Percentiles rank a stretch among this genome's conserved stretches.
phyloP scores from a whole-genome alignment of 2,113 vertebrate genomes.

The Tachuris rubrigastra region DNA sequence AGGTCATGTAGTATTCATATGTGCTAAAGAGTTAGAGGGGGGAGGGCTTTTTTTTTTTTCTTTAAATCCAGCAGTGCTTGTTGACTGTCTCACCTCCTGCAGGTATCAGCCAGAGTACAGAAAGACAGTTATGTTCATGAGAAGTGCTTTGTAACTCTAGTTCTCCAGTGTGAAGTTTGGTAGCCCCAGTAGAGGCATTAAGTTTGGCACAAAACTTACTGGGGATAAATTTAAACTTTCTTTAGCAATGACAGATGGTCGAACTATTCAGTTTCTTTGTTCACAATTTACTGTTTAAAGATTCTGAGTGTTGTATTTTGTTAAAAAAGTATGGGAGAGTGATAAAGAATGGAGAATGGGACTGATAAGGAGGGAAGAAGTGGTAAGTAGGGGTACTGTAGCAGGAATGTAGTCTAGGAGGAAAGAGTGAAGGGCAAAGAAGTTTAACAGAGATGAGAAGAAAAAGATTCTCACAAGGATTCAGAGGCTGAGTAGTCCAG shows the following conservation, averaged over 20 bases:
- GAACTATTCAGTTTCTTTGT: background rate
- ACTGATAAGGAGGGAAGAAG: background rate
- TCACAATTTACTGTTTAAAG: background rate
- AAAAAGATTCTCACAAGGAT: background rate
- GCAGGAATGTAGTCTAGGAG: accelerated
- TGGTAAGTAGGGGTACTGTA: background rate
- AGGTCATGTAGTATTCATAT: background rate
- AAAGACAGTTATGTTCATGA: background rate
- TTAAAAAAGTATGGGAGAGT: background rate
- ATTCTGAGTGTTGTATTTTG: background rate
- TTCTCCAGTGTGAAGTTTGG: background rate
- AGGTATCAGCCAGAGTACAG: background rate
- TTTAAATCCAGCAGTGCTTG: background rate
- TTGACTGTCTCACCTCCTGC: background rate
- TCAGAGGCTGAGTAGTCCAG: background rate
- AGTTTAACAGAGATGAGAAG: background rate
- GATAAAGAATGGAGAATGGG: background rate
- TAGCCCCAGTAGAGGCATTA: accelerated
- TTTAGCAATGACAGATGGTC: background rate
- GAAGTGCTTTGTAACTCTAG: background rate
- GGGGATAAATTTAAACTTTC: background rate
- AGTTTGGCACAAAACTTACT: background rate
- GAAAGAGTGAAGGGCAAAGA: background rate
- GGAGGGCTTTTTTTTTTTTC: background rate
- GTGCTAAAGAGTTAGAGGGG: background rate